Evolutionary conservation across 2,797 vertebrate genomes (phyloP), one percentile per base, ranked within the genome.

Genomic region (Sitta carolinensis): DNA sequence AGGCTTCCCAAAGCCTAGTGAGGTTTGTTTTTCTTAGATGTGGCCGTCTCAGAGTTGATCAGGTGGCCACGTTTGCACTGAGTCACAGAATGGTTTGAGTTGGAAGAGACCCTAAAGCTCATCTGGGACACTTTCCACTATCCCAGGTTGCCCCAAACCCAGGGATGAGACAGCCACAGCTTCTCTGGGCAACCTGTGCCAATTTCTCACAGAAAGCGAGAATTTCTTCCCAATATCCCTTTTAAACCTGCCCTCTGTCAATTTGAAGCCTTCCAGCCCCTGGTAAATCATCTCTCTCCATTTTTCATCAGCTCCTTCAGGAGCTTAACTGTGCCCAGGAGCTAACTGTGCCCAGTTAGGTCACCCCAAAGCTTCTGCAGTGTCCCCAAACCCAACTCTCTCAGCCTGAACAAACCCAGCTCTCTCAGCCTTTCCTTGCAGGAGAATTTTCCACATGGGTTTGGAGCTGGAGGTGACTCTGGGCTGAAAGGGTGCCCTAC

Each of bases 21-120:
- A 47, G 78, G 29, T 36, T 75, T 34, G 1, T 78, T 73, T 40
- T 36, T 5, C 38, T 58, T 11, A 11, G 32, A 9, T 64, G 72
- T 59, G 67, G 52, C 68, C 32, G 9, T 52, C 7, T 6, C 45
- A 9, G 29, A 15, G 69, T n/a, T 13, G 73, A 3, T 42, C 67
- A 15, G 54, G 43, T 36, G 63, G 52, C 40, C 16, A 5, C 0
- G 0, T 57, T 58, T 27, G 11, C 3, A 0, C 2, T 7, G 86
- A 45, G 17, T 57, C 32, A 7, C 16, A 4, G 32, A 2, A 2
- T 57, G 55, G 43, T 50, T 87, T 14, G 51, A 27, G 51, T 25
- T 38, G 58, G 67, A 19, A 68, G 8, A 54, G 30, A 27, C 12
- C 13, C 42, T 8, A 22, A 34, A 54, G 30, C 7, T 74, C 69